Conservation (phyloP, 2,888 invertebrate genomes). For the Drosophila ochracea region DNA sequence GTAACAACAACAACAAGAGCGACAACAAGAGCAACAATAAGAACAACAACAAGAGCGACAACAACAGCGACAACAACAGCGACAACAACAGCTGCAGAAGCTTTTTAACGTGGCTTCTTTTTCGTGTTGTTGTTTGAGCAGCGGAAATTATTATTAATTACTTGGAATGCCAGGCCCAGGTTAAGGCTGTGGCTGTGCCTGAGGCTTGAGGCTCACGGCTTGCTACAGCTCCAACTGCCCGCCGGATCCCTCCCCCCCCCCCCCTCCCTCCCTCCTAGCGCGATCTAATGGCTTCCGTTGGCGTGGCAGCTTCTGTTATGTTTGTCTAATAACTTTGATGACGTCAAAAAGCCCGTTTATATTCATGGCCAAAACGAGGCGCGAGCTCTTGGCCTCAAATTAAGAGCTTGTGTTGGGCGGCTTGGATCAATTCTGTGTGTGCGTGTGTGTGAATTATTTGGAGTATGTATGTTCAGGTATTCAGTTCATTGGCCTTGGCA, state of each 20-base stretch:
- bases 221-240: constrained; percentile 13
- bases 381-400: constrained; percentile 70
- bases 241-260: constrained; percentile 1
- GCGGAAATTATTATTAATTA: constrained; percentile 83
- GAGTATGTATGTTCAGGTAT: constrained; percentile 31
- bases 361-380: constrained; percentile 70
- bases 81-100: constrained; percentile 36
- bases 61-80: constrained; percentile 8
- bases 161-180: constrained; percentile 66
- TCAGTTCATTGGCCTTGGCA: constrained; percentile 76
- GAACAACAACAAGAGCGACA: constrained; percentile 14
- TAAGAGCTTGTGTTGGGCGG: constrained; percentile 24
- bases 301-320: constrained; percentile 58
- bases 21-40: constrained; percentile 11
- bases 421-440: constrained; percentile 17
- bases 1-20: constrained; percentile 18
- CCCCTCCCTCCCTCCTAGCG: neutral
- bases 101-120: constrained; percentile 50
- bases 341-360: constrained; percentile 68
- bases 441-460: constrained; percentile 52
- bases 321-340: constrained; percentile 64
- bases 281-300: constrained; percentile 76
- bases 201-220: constrained; percentile 7
- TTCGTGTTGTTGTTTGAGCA: constrained; percentile 46
- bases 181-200: neutral